A percentile compares a stretch with the other conserved stretches of the same genome.
Evolutionary conservation across 1,140 invertebrate species (phyloP).

Genomic region (Oppia nitens): DNA sequence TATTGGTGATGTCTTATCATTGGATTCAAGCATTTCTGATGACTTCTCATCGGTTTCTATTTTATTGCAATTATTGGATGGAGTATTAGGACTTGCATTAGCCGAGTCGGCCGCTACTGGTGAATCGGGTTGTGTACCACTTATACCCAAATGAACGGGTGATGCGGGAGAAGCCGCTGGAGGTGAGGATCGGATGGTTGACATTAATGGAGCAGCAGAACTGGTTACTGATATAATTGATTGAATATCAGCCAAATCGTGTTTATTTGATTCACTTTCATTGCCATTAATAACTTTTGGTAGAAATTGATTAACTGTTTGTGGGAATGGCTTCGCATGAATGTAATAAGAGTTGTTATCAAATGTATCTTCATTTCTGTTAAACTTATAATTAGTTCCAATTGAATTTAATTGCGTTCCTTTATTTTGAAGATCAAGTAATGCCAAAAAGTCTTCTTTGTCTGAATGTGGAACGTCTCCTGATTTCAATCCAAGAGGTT

Average conservation of each 20-base stretch:
- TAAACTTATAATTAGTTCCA: background rate
- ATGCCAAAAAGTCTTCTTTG: conserved; percentile 58
- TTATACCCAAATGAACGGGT: conserved; percentile 3
- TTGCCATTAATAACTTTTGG: background rate
- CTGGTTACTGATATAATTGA: conserved; percentile 53
- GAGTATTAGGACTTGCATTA: conserved; percentile 23
- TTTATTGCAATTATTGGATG: conserved; percentile 18
- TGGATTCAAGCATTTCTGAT: background rate
- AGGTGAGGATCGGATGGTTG: conserved; percentile 20
- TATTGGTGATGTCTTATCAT: background rate
- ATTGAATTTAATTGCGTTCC: conserved; percentile 13
- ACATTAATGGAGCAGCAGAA: conserved; percentile 40
- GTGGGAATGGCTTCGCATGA: conserved; percentile 23
- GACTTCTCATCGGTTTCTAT: background rate
- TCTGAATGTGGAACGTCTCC: conserved; percentile 10
- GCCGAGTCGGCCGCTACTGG: conserved; percentile 24
- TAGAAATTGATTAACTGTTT: conserved; percentile 32
- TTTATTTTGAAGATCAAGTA: conserved; percentile 46
- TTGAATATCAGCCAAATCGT: conserved; percentile 58
- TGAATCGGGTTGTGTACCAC: conserved; percentile 17
- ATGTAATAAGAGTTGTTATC: conserved; percentile 20
- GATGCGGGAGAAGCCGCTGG: conserved; percentile 20
- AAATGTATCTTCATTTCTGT: conserved; percentile 15
- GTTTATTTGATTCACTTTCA: conserved; percentile 7
- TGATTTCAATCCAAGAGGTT: background rate